Percentiles rank a stretch among this genome's conserved stretches.
phyloP scores from a whole-genome alignment of 2,113 vertebrate genomes.

The Ctenodactylus gundi region DNA sequence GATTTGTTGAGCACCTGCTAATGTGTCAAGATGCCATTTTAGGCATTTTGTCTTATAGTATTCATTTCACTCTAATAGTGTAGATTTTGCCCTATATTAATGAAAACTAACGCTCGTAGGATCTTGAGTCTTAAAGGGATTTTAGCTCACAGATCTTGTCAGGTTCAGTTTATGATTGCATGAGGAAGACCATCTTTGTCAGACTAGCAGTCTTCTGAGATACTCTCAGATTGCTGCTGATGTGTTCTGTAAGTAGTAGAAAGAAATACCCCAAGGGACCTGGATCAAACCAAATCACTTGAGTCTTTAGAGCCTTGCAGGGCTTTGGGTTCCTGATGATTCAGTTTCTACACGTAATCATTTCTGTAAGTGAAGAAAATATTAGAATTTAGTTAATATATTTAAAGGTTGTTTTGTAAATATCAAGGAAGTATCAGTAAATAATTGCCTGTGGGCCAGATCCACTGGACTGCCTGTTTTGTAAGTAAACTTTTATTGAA shows the following conservation, averaged over 20 bases:
- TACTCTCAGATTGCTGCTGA: neutral
- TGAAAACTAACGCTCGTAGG: neutral
- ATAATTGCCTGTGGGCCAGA: neutral
- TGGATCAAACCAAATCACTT: neutral
- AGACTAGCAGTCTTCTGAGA: neutral
- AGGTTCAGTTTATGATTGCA: neutral
- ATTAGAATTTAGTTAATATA: neutral
- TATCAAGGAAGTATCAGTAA: neutral
- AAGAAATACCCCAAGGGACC: neutral
- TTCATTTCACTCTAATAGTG: neutral
- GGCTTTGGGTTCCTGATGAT: neutral
- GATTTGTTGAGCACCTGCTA: neutral
- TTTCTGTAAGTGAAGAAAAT: neutral
- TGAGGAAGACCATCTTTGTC: neutral
- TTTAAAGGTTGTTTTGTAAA: constrained; percentile 36
- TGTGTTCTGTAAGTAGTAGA: neutral
- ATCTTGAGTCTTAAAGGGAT: neutral
- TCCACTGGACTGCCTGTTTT: neutral
- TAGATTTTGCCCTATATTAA: neutral
- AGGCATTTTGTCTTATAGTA: neutral
- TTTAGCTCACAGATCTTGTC: neutral
- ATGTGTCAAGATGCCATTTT: neutral
- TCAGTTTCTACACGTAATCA: neutral
- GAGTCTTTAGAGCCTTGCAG: neutral
- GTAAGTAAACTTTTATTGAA: neutral